Base-by-base conservation (phyloP, 1,140 invertebrate species). In the Anastrepha obliqua region DNA sequence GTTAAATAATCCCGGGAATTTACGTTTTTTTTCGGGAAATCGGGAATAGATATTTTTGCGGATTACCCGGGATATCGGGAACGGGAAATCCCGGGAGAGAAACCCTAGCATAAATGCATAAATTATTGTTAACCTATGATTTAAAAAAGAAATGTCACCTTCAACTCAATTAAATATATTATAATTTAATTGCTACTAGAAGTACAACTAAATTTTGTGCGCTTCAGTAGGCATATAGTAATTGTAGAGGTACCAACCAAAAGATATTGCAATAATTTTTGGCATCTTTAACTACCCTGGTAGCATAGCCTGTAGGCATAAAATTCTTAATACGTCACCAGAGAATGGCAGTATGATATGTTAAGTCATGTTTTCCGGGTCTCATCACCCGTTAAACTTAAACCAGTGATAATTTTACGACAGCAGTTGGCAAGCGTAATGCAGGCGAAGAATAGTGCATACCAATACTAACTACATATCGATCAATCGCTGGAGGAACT, bases 361-460 rank as follows among this genome's bases (percentile, higher is more conserved):
- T 13, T 44, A 15, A 74, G 67, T 17, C 0, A 29, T 29, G 29
- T 74, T 44, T 81, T 11, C 17, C 17, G 74, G 8, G 1, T 55
- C 8, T 55, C 17, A 81, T 47, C 17, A 4, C 0, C n/a, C n/a
- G 47, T 9, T 20, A 58, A 20, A 51, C 7, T 44, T 15, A 81
- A 39, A 55, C 74, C 74, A 81, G 74, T 81, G 74, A 55, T 81
- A 47, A 20, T 20, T 81, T 55, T 81, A 55, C 47, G 47, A 81
- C 51, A 81, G n/a, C 9, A 15, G 9, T 55, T 81, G 29, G 1
- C 7, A 58, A 58, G 2, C 55, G 13, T 8, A 58, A 58, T 58
- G 62, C 62, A 64, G 6, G 11, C 64, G 29, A 65, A 29, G 9
- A 20, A 65, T 20, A 65, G 29, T 58, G n/a, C 20, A 65, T 65